Percentiles rank a stretch among this genome's conserved stretches.
Evolutionary conservation across 2,888 invertebrate species (phyloP).

Genomic region (Galerucella nymphaeae): DNA sequence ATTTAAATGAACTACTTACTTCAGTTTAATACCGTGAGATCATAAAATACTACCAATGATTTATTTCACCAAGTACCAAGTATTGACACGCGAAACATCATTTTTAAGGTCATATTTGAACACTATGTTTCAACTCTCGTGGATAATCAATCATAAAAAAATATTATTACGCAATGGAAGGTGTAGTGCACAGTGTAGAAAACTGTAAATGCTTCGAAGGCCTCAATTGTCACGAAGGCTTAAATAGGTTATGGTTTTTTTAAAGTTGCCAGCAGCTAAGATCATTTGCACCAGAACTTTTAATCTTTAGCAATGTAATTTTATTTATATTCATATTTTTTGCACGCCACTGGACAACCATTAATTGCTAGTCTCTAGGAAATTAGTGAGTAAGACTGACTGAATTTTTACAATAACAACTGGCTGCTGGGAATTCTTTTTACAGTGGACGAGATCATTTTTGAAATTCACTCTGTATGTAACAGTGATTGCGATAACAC

Average conservation of each 20-base stretch:
- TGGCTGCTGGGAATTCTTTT: too few species aligned
- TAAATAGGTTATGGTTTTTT: not conserved
- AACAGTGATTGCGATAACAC: too few species aligned
- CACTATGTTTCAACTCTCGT: not conserved
- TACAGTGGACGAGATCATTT: too few species aligned
- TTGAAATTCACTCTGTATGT: too few species aligned
- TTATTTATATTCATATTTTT: too few species aligned
- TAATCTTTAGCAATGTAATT: too few species aligned
- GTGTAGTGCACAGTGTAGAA: not conserved
- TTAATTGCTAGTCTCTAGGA: too few species aligned
- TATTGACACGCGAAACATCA: slow-evolving; percentile 2
- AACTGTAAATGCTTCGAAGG: not conserved
- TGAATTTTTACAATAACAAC: too few species aligned
- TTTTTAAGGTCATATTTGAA: slow-evolving; percentile 11
- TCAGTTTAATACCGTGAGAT: not conserved
- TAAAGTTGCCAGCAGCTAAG: too few species aligned
- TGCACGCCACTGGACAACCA: too few species aligned
- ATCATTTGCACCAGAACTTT: too few species aligned
- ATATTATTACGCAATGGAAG: not conserved
- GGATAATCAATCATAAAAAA: slow-evolving; percentile 5
- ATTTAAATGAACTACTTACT: slow-evolving; percentile 11
- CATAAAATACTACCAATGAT: slow-evolving; percentile 10
- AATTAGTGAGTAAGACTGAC: too few species aligned
- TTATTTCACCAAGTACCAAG: not conserved
- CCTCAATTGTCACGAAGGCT: not conserved